A percentile compares a stretch with the other conserved stretches of the same genome.
Conservation (phyloP, 2,888 invertebrate species). For the Eurois occulta region DNA sequence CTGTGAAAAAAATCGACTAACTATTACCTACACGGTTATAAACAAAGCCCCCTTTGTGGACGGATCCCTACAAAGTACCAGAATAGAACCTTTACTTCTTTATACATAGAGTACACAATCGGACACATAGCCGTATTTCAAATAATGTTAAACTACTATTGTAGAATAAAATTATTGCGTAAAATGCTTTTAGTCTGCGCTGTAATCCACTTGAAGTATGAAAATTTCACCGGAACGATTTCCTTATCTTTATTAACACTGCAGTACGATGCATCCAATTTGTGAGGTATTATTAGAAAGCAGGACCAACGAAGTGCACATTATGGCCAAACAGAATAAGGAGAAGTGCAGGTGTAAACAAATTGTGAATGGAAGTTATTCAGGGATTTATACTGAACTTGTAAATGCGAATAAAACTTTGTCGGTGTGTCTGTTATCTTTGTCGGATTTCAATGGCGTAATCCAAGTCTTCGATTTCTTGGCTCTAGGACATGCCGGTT, state of each 20-base stretch:
- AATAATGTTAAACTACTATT: conserved; percentile 24
- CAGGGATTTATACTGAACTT: not conserved
- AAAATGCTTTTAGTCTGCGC: conserved; percentile 59
- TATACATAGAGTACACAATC: not conserved
- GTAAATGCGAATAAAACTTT: not conserved
- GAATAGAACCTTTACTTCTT: not conserved
- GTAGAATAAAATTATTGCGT: conserved; percentile 43
- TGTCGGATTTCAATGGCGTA: too few species aligned
- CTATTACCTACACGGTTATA: not conserved
- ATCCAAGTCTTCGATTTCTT: too few species aligned
- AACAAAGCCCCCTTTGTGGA: not conserved
- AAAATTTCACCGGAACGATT: conserved; percentile 69
- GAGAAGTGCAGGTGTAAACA: conserved; percentile 54
- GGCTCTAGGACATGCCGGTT: too few species aligned
- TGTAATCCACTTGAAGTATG: conserved; percentile 54
- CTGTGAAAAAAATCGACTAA: not conserved
- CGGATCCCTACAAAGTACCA: not conserved
- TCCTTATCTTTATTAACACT: conserved; percentile 63
- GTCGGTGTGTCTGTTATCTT: not conserved
- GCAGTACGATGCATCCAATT: conserved; percentile 46
- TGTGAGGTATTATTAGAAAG: conserved; percentile 57
- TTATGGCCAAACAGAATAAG: conserved; percentile 6
- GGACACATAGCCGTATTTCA: conserved; percentile 17
- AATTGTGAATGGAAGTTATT: conserved; percentile 5
- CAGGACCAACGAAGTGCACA: conserved; percentile 33